Conservation (phyloP, 2,797 vertebrate genomes). For the Gila robusta region DNA sequence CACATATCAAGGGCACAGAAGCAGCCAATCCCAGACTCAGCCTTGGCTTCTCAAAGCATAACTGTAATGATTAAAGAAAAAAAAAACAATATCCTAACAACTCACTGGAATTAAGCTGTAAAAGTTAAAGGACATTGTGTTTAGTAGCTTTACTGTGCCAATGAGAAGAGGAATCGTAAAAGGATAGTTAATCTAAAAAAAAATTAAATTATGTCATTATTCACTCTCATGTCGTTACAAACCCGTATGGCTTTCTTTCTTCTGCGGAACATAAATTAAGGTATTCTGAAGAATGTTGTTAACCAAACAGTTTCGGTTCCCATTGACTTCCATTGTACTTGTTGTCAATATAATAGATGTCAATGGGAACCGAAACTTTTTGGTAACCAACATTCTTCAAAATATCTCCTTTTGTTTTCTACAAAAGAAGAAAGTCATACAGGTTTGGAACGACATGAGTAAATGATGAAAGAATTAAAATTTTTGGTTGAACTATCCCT, state of each 20-base stretch:
- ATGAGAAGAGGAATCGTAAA: background rate
- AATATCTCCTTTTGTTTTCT: background rate
- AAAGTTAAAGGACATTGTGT: background rate
- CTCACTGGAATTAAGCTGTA: background rate
- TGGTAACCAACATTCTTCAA: background rate
- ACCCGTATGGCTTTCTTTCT: background rate
- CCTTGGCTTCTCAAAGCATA: slow-evolving; percentile 72
- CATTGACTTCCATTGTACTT: background rate
- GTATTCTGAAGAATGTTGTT: background rate
- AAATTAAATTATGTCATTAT: background rate
- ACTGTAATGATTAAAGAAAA: slow-evolving; percentile 67
- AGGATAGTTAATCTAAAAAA: background rate
- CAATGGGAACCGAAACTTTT: background rate
- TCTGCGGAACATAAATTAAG: background rate
- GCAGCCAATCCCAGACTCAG: slow-evolving; percentile 74
- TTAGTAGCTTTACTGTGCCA: background rate
- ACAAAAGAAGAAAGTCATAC: background rate
- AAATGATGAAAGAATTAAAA: background rate
- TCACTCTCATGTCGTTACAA: background rate
- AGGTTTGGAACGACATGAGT: background rate
- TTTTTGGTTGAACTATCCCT: background rate
- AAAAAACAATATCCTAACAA: slow-evolving; percentile 15
- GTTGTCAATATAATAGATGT: background rate
- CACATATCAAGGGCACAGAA: slow-evolving; percentile 81
- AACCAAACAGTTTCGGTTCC: background rate